Evolutionary conservation across 2,888 invertebrate genomes (phyloP), one percentile per base, ranked within the genome.

Genomic region (Napeogenes inachia): DNA sequence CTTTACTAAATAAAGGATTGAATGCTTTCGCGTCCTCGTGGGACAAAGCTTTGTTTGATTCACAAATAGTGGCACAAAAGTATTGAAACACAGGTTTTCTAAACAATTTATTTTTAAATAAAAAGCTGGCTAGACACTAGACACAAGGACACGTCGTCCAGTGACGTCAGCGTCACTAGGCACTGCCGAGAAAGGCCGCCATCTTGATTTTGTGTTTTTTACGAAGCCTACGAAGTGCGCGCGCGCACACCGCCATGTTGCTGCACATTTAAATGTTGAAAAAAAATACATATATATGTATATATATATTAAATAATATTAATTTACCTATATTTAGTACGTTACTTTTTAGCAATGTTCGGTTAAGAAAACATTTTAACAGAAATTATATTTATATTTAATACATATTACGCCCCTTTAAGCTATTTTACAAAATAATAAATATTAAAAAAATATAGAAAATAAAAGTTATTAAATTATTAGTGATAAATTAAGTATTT

Each of bases 161-260:
- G 84, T 90, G 90, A 90, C 89, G 90, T 90, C 89, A 90, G 85
- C 77, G 75, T 71, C 78, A 77, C 84, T 89, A 89, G 87, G 82
- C 79, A 89, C 89, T 89, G 88, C 72, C 84, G 85, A 82, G 87
- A 87, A 87, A 87, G 86, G 84, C 89, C 73, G 90, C 90, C 90
- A 90, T 90, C 81, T 90, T 89, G 87, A 72, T 79, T 79, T 72
- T 82, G 79, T 86, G 79, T 84, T 85, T 89, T 89, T 89, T 82
- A 78, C 81, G 79, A 89, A 89, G 83, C 89, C 87, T 86, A 87
- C 80, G 71, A 82, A 85, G 79, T 85, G 85, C 85, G 85, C 85
- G 75, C 73, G 84, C 85, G 83, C 85, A 58, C 60, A 58, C 60
- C 76, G 79, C 81, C 83, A 81, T 84, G 71, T 79, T 82, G 79